Percentiles rank a stretch among this genome's conserved stretches.
Evolutionary conservation across 2,113 vertebrate genomes (phyloP).

Genomic region (Atrichornis clamosus): DNA sequence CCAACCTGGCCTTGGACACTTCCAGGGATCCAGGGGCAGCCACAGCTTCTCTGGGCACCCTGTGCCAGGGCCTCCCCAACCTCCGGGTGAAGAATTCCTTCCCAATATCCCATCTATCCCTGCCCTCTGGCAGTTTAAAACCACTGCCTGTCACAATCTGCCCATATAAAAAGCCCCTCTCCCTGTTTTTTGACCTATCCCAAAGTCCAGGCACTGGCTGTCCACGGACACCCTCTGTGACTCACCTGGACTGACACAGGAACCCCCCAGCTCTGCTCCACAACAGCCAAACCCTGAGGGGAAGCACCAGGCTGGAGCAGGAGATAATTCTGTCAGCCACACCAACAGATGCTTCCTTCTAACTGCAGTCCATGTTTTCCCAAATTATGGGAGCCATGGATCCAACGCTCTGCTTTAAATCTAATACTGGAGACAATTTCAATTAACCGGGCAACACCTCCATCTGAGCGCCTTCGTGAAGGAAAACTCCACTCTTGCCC

Average conservation of each 20-base stretch:
- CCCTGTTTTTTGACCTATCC: background rate
- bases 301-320: background rate
- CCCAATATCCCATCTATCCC: background rate
- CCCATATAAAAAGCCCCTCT: background rate
- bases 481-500: background rate
- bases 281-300: background rate
- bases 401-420: background rate
- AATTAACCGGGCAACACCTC: rapidly evolving
- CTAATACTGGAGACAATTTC: rapidly evolving
- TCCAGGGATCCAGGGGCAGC: background rate
- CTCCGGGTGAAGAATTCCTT: background rate
- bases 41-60: background rate
- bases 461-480: rapidly evolving
- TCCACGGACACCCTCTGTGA: background rate
- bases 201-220: background rate
- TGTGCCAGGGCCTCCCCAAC: background rate
- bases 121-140: background rate
- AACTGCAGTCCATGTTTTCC: rapidly evolving
- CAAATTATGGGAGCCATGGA: background rate
- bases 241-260: background rate
- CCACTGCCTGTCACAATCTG: rapidly evolving
- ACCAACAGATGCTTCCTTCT: background rate
- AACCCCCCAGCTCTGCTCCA: background rate
- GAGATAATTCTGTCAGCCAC: background rate
- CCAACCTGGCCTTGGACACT: background rate